phyloP scores from a whole-genome alignment of 2,113 vertebrate genomes.

The Girardinichthys multiradiatus region DNA sequence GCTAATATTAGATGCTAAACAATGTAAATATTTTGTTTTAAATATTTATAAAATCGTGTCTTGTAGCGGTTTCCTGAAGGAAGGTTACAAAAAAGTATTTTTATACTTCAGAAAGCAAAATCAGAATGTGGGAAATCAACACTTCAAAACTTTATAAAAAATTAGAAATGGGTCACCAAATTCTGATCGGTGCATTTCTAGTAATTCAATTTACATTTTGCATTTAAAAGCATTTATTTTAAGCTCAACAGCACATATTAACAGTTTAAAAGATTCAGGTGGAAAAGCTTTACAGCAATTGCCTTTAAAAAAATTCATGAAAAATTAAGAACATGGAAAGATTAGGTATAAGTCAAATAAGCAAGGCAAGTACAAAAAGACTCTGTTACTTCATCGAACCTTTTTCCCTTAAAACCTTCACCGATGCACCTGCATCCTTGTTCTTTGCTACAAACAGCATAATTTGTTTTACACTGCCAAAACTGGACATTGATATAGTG shows the following conservation, averaged over 20 bases:
- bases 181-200: not conserved
- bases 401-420: slow-evolving; percentile 37
- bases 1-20: too few species aligned
- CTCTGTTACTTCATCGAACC: slow-evolving; percentile 11
- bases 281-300: slow-evolving; percentile 15
- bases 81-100: too few species aligned
- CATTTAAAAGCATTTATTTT: slow-evolving; percentile 16
- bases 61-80: too few species aligned
- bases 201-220: not conserved
- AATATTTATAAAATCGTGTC: too few species aligned
- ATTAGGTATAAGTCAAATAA: slow-evolving; percentile 27
- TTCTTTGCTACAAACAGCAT: slow-evolving; percentile 1
- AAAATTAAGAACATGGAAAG: slow-evolving; percentile 9
- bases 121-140: not conserved
- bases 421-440: slow-evolving; percentile 5
- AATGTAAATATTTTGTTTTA: too few species aligned
- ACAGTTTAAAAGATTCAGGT: slow-evolving; percentile 11
- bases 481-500: slow-evolving; percentile 8
- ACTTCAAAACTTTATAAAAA: not conserved
- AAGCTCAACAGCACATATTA: slow-evolving; percentile 19
- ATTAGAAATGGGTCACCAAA: not conserved
- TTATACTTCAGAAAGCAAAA: too few species aligned
- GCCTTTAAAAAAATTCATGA: slow-evolving; percentile 9
- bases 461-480: slow-evolving; percentile 7
- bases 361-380: slow-evolving; percentile 59